A percentile compares a stretch with the other conserved stretches of the same genome.
phyloP scores from a whole-genome alignment of 2,113 vertebrate genomes.

The Clinocottus analis region DNA sequence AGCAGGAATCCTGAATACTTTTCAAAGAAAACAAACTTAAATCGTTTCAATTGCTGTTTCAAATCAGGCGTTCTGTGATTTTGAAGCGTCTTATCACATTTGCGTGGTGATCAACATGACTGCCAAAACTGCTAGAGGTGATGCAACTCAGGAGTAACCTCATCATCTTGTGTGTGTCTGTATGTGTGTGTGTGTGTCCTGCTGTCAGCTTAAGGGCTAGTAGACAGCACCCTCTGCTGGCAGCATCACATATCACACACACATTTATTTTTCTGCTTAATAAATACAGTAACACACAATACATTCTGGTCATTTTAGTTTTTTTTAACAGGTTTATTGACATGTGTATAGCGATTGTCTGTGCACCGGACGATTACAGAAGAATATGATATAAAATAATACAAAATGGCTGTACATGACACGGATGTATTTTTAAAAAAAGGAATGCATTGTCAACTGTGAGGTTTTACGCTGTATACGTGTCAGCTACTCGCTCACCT shows the following conservation, averaged over 20 bases:
- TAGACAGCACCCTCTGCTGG: slow-evolving; percentile 67
- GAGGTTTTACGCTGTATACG: slow-evolving; percentile 68
- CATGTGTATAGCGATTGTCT: slow-evolving; percentile 84
- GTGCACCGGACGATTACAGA: slow-evolving; percentile 82
- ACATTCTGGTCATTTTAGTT: slow-evolving; percentile 25
- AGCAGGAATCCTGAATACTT: slow-evolving; percentile 31
- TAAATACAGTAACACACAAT: not conserved
- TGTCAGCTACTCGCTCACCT: slow-evolving; percentile 58
- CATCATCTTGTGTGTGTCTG: not conserved
- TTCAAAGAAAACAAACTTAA: slow-evolving; percentile 17
- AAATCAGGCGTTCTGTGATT: slow-evolving; percentile 38
- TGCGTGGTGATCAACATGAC: slow-evolving; percentile 45
- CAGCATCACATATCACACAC: rapidly evolving
- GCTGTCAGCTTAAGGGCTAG: not conserved
- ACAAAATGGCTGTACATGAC: slow-evolving; percentile 72
- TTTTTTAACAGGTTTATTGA: slow-evolving; percentile 82
- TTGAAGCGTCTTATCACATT: slow-evolving; percentile 56
- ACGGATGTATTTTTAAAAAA: slow-evolving; percentile 58
- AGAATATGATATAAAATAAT: slow-evolving; percentile 77
- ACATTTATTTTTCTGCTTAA: not conserved
- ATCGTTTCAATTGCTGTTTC: slow-evolving; percentile 47
- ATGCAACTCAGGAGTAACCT: slow-evolving; percentile 73
- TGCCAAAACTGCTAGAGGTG: slow-evolving; percentile 70
- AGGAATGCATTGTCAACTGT: slow-evolving; percentile 73
- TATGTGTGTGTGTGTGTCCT: not conserved